phyloP scores from a whole-genome alignment of 2,888 invertebrate species.

The Eremobia ochroleuca region DNA sequence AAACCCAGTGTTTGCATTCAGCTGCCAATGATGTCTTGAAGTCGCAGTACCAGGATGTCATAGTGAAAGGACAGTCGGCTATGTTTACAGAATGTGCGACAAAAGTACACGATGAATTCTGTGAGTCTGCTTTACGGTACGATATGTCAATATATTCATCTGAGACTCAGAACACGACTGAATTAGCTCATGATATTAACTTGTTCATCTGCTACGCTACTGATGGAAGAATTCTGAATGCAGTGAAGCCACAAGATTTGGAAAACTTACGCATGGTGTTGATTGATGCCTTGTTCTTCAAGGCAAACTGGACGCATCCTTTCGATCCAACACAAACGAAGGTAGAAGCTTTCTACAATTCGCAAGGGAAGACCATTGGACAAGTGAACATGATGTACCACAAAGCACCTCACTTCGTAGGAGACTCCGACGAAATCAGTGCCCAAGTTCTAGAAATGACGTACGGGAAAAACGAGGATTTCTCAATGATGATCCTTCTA shows the following conservation, averaged over 20 bases:
- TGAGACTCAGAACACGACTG: constrained; percentile 89
- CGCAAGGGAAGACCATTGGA: constrained; percentile 88
- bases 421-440: constrained; percentile 89
- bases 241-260: constrained; percentile 89
- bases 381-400: constrained; percentile 95
- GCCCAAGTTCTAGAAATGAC: constrained; percentile 93
- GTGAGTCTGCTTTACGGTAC: constrained; percentile 86
- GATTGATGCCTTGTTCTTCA: constrained; percentile 93
- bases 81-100: constrained; percentile 82
- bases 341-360: constrained; percentile 91
- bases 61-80: constrained; percentile 79
- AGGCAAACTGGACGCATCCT: constrained; percentile 93
- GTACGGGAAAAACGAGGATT: constrained; percentile 92
- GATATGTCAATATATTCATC: constrained; percentile 90
- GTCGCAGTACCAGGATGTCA: constrained; percentile 78
- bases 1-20: constrained; percentile 82
- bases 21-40: constrained; percentile 78
- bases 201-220: constrained; percentile 93
- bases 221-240: constrained; percentile 92
- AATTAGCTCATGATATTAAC: constrained; percentile 92
- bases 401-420: constrained; percentile 90
- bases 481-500: constrained; percentile 92
- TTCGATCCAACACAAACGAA: constrained; percentile 91
- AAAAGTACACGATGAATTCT: constrained; percentile 84
- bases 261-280: constrained; percentile 90